phyloP scores from a whole-genome alignment of 2,888 invertebrate genomes.

The Aspidiotus rigidus region DNA sequence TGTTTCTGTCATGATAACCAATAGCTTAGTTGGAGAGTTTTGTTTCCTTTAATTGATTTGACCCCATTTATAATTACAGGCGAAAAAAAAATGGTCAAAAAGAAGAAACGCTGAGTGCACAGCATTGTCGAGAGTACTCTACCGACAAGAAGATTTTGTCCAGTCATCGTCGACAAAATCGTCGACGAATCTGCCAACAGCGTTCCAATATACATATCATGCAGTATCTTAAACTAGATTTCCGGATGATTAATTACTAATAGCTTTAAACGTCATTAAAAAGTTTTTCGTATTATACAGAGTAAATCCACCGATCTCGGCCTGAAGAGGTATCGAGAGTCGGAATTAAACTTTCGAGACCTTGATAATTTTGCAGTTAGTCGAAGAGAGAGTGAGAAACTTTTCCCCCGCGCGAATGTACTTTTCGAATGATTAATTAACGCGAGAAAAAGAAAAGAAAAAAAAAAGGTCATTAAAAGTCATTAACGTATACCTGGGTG shows the following conservation, averaged over 20 bases:
- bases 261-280: constrained; percentile 20
- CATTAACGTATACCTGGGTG: constrained; percentile 19
- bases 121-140: constrained; percentile 4
- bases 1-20: constrained; percentile 24
- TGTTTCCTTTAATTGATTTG: constrained; percentile 34
- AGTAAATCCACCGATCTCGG: not conserved
- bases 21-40: constrained; percentile 34
- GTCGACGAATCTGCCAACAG: constrained; percentile 25
- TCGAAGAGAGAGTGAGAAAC: not conserved
- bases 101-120: not conserved
- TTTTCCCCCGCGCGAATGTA: not conserved
- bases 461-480: constrained; percentile 25
- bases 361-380: constrained; percentile 11
- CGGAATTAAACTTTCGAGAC: constrained; percentile 10
- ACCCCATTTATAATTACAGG: constrained; percentile 32
- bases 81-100: constrained; percentile 14
- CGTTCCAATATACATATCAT: constrained; percentile 7
- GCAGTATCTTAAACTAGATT: constrained; percentile 2
- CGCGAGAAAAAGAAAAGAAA: constrained; percentile 13
- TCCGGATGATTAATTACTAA: constrained; percentile 28
- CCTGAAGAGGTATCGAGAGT: constrained; percentile 9
- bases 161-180: constrained; percentile 24
- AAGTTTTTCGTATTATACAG: constrained; percentile 12
- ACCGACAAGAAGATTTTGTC: constrained; percentile 23
- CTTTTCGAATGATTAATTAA: constrained; percentile 30